Evolutionary conservation across 2,888 invertebrate genomes (phyloP), one percentile per base, ranked within the genome.

Genomic region (Carabus problematicus): DNA sequence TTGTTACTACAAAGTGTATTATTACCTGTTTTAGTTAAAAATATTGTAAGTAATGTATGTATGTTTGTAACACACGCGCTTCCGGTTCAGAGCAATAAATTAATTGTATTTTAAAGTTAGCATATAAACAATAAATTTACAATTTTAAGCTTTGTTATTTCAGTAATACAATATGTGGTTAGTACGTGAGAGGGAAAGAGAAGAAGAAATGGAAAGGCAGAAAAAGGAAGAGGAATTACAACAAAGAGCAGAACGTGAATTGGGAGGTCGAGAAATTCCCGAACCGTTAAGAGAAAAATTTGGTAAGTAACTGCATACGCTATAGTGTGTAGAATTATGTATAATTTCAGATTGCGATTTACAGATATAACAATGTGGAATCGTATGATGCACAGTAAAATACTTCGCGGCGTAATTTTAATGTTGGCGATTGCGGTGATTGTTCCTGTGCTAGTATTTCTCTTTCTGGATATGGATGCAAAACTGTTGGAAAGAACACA

Each of bases 371-470:
- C 29, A 7, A 3, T 54, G 8, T 67, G 67, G 67, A 49, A 8
- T 2, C 59, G 43, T 8, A 14, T 73, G 42, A 45, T 70, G 11
- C 67, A 70, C 19, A 73, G 52, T 39, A 66, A 54, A 61, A 54
- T 63, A 4, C 60, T 71, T 4, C 72, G 70, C 62, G 73, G 72
- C 40, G 67, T 74, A 55, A 12, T 73, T 1, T 70, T 73, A 39
- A 41, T 75, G 9, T 12, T 71, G 4, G 8, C 73, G 9, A 75
- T 77, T 58, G 72, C 77, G 8, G 39, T 72, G 11, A 42, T 68
- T 12, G 73, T 76, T 0, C 78, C 78, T 4, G 8, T 74, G 41
- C 66, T 76, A 29, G 69, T 77, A 4, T 76, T 75, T 55, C 76
- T 74, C 56, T 73, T 75, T 19, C 58, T 76, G 9, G 72, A 76